phyloP scores from a whole-genome alignment of 2,113 vertebrate species.

The Pluvianellus socialis region DNA sequence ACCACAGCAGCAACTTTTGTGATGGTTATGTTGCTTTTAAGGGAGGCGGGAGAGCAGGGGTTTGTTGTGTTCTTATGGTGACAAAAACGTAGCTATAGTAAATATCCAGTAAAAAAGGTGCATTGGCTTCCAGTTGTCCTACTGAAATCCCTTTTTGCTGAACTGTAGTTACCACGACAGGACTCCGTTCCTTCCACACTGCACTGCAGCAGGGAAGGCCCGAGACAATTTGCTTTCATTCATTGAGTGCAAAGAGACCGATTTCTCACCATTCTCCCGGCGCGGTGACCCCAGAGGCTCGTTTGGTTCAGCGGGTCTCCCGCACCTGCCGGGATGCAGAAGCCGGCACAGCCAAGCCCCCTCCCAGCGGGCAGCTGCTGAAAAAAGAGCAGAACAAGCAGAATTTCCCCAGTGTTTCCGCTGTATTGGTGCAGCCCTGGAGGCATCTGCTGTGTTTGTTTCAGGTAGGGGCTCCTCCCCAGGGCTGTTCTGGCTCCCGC shows the following conservation, averaged over 20 bases:
- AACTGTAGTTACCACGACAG: fast-evolving
- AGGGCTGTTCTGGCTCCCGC: neutral
- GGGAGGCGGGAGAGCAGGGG: neutral
- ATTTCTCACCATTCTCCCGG: neutral
- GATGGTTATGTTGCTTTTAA: neutral
- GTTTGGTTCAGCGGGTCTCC: neutral
- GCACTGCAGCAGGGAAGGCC: neutral
- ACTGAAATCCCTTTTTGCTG: neutral
- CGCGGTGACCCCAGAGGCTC: neutral
- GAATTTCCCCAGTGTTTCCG: neutral
- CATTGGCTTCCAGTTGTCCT: neutral
- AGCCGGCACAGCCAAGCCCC: neutral
- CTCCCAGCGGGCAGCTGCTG: neutral
- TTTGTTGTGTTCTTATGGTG: neutral
- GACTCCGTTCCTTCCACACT: neutral
- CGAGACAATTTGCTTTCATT: neutral
- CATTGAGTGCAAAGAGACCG: neutral
- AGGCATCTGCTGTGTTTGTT: neutral
- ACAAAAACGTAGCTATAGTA: neutral
- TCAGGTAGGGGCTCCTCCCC: neutral
- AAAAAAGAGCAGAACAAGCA: neutral
- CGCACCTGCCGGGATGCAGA: neutral
- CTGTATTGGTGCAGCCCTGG: neutral
- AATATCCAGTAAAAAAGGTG: fast-evolving
- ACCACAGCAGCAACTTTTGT: neutral